phyloP scores from a whole-genome alignment of 64 coral and sea anemone species.

The Montipora capricornis region DNA sequence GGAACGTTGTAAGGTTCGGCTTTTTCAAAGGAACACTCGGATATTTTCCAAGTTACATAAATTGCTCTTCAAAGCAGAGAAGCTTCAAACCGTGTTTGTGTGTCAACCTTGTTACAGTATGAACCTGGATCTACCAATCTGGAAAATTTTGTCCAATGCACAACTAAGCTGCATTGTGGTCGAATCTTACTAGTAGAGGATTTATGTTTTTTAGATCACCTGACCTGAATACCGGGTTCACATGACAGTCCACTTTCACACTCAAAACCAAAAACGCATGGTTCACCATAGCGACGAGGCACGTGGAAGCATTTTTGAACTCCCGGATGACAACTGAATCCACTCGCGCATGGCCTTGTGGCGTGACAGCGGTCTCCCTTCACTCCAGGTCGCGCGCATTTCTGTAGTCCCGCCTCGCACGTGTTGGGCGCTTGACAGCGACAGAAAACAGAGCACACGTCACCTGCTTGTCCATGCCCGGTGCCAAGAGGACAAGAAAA shows the following conservation, averaged over 20 bases:
- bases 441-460: slow-evolving; percentile 78
- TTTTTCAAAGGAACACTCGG: no score
- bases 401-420: slow-evolving; percentile 71
- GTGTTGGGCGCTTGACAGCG: slow-evolving; percentile 66
- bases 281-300: slow-evolving; percentile 71
- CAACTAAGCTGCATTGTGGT: neutral
- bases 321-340: slow-evolving; percentile 86
- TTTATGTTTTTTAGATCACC: neutral
- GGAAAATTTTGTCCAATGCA: no score
- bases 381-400: slow-evolving; percentile 54
- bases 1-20: no score
- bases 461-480: slow-evolving; percentile 58
- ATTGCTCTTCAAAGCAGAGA: no score
- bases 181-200: neutral
- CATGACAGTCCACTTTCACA: slow-evolving; percentile 81
- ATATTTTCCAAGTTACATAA: no score
- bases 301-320: slow-evolving; percentile 86
- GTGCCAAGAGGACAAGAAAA: slow-evolving; percentile 84
- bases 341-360: slow-evolving; percentile 51
- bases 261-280: slow-evolving; percentile 66
- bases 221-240: slow-evolving; percentile 76
- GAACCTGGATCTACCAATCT: no score
- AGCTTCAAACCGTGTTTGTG: no score
- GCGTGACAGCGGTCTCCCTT: slow-evolving; percentile 59
- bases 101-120: no score